Base-by-base conservation (phyloP, 2,888 invertebrate species). In the Plebejus argus region DNA sequence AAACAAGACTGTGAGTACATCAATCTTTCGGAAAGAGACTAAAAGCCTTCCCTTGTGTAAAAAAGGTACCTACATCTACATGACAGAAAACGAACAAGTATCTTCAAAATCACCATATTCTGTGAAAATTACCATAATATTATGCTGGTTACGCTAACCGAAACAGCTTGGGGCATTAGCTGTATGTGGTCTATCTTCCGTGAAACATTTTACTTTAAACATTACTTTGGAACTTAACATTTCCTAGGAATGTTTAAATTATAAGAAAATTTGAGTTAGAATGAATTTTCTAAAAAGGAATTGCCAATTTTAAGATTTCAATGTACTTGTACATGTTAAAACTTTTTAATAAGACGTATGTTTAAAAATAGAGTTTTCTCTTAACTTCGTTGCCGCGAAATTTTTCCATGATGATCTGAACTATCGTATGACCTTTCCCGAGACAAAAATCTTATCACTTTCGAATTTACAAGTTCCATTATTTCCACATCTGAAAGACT, bases 151-250 rank as follows among this genome's bases (percentile, higher is more conserved):
- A 66, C 23, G 66, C 33, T 66, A 33, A 33, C 66, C 66, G 66
- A 15, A 18, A 66, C 28, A 33, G 66, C 66, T 66, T 28, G 28
- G 15, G 66, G 15, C 28, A 66, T 28, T 4, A 33, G 28, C 66
- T 33, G 20, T 20, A 1, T 61, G 61, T 61, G 61, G 66, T 66
- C 66, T 66, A 66, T 33, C 28, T 66, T 66, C 66, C 66, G 18
- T 66, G 66, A 66, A 66, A 66, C 33, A 33, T 28, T 66, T 66
- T 66, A 66, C 28, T 66, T 66, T 15, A 66, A 66, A 66, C 28
- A 28, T 33, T 15, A 28, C 15, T 18, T 66, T 28, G 0, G 28
- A 28, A 33, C 66, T 28, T 1, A 28, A 66, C 15, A 28, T 15
- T 66, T 66, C 15, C 28, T 15, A 66, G 20, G 15, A 28, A 61